These are phyloP conservation scores for Orestias chungarensis DNA, from an alignment of 2,797 vertebrate species.

Conservation along the genomic window DNA sequence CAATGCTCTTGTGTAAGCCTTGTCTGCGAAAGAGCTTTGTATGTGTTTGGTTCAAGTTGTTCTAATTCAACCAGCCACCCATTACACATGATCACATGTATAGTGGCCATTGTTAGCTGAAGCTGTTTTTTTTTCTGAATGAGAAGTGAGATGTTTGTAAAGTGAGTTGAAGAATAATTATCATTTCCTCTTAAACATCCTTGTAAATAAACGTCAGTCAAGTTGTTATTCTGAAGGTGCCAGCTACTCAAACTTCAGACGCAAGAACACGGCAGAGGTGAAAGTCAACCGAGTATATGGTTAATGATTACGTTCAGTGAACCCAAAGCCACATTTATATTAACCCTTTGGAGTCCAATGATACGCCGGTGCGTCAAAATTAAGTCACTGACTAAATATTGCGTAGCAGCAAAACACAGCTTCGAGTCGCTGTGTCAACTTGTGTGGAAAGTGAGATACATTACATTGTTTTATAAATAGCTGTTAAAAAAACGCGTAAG, in stretches of 20 bases:
- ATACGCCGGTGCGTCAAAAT: too few relatives aligned
- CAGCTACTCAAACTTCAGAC: background rate
- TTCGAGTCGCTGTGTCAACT: too few relatives aligned
- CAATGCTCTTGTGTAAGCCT: background rate
- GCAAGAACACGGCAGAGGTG: background rate
- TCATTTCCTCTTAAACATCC: conserved; percentile 25
- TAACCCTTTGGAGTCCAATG: too few relatives aligned
- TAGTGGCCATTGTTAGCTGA: background rate
- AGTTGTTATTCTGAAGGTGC: background rate
- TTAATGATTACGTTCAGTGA: background rate
- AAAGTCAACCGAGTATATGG: background rate
- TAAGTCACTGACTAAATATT: too few relatives aligned
- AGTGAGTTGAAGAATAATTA: conserved; percentile 34
- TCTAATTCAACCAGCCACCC: background rate
- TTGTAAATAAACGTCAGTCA: background rate
- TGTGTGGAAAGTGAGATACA: too few relatives aligned
- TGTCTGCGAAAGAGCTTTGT: background rate
- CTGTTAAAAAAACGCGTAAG: too few relatives aligned
- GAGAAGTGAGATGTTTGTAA: conserved; percentile 5
- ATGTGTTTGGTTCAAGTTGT: background rate
- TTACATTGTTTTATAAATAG: too few relatives aligned
- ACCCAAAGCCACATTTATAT: background rate
- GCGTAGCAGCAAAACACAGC: too few relatives aligned
- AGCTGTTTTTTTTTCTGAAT: background rate
- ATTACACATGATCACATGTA: conserved; percentile 11